Evolutionary conservation across 2,888 invertebrate genomes (phyloP), one percentile per base, ranked within the genome.

Genomic region (Andrena flavipes): DNA sequence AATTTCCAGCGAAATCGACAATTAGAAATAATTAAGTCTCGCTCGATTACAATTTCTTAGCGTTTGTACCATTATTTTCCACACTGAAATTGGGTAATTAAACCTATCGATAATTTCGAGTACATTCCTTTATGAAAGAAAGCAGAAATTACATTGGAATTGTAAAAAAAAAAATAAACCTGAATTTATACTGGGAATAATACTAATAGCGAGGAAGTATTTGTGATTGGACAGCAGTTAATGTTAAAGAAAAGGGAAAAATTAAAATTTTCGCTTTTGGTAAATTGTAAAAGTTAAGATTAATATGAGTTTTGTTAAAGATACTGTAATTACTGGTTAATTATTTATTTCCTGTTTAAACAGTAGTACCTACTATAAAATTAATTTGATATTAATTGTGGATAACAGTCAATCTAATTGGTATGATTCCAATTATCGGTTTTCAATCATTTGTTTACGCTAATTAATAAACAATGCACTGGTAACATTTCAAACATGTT

Each of bases 41-140:
- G 16, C 60, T 7, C 8, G 51, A 42, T 76, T 71, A 71, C 29
- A 51, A 71, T 42, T n/a, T 23, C 62, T 8, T 26, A n/a, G 26
- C 56, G 33, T 54, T 54, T 33, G 68, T 0, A 23, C 16, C 23
- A n/a, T 54, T 42, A 56, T 16, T 69, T 69, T 69, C 23, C 13
- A 10, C 16, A 10, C 35, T 62, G 10, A 29, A 71, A 63, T 35
- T 20, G 49, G 2, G 10, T 4, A 30, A 76, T 71, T 54, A 56
- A 35, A 42, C 33, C 2, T 13, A n/a, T 30, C 10, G 26, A 65
- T 64, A 35, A 73, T 73, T 35, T 60, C 29, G n/a, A 49, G 8
- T 33, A 33, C 68, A 56, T 68, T 23, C 8, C 33, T 23, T 3
- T 16, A 8, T 10, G 29, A 20, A 16, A 30, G 29, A 16, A 20